Percentiles rank a stretch among this genome's conserved stretches.
Conservation (phyloP, 2,797 vertebrate species). For the Psittacula echo region DNA sequence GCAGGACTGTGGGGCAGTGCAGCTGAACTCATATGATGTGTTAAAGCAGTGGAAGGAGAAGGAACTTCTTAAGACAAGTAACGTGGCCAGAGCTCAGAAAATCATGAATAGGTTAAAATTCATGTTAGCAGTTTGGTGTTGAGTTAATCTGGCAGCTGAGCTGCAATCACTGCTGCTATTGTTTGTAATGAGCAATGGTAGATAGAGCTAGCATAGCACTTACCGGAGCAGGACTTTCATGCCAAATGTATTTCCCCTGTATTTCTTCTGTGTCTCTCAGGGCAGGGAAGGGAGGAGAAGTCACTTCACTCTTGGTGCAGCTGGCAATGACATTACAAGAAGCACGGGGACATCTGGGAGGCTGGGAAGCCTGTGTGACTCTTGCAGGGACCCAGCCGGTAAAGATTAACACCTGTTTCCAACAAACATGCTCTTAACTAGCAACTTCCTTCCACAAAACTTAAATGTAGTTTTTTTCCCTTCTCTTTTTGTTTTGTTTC, state of each 20-base stretch:
- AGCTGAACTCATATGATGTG: fast-evolving
- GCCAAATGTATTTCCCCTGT: background rate
- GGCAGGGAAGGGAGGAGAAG: background rate
- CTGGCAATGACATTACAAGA: background rate
- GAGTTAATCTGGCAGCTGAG: background rate
- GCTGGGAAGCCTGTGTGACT: background rate
- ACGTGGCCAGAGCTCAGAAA: background rate
- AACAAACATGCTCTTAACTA: background rate
- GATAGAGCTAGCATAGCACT: background rate
- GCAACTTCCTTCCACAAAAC: slow-evolving; percentile 35
- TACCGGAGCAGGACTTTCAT: background rate
- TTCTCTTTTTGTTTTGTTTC: background rate
- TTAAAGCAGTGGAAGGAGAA: background rate
- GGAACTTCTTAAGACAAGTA: background rate
- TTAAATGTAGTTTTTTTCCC: background rate
- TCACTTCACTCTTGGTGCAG: background rate
- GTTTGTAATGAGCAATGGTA: background rate
- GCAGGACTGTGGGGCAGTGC: fast-evolving
- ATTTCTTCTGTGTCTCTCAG: background rate
- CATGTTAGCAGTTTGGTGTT: background rate
- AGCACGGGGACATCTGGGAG: background rate
- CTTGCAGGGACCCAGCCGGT: background rate
- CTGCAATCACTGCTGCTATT: background rate
- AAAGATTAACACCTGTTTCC: slow-evolving; percentile 55
- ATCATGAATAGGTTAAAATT: fast-evolving